Evolutionary conservation across 2,797 vertebrate species (phyloP).

Genomic region (Acrocephalus scirpaceus): DNA sequence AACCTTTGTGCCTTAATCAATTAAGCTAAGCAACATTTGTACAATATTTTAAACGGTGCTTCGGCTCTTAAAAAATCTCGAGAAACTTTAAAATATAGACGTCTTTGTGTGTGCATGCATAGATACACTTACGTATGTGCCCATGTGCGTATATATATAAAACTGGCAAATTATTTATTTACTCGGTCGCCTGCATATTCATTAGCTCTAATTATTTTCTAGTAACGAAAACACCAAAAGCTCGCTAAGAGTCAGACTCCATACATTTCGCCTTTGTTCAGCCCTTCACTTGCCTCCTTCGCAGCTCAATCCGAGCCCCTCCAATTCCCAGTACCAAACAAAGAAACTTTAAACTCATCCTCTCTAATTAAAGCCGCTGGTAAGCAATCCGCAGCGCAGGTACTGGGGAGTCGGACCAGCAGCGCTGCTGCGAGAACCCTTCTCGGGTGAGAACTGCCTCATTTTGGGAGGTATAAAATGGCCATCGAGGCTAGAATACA

Average conservation of each 20-base stretch:
- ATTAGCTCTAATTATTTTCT: constrained; percentile 80
- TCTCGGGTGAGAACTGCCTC: neutral
- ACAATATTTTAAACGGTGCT: constrained; percentile 63
- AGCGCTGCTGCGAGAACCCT: neutral
- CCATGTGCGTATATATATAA: neutral
- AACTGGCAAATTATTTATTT: constrained; percentile 64
- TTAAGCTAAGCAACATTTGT: constrained; percentile 75
- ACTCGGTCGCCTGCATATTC: constrained; percentile 73
- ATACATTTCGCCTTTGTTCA: constrained; percentile 78
- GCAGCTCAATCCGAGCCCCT: constrained; percentile 65
- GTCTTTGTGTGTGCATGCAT: neutral
- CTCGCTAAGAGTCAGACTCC: constrained; percentile 72
- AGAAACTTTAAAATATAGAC: constrained; percentile 25
- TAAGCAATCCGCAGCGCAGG: constrained; percentile 59
- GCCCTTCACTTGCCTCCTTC: constrained; percentile 73
- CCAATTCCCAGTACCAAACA: constrained; percentile 76
- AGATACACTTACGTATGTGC: neutral
- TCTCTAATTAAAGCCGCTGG: constrained; percentile 54
- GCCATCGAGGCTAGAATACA: neutral
- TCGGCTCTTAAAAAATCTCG: neutral
- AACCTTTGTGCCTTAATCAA: constrained; percentile 75
- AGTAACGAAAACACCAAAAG: constrained; percentile 80
- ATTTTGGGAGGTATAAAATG: neutral
- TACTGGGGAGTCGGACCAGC: neutral
- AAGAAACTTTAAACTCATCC: constrained; percentile 76